Base-by-base conservation (phyloP, 2,888 invertebrate species). In the Nudaria mundana region DNA sequence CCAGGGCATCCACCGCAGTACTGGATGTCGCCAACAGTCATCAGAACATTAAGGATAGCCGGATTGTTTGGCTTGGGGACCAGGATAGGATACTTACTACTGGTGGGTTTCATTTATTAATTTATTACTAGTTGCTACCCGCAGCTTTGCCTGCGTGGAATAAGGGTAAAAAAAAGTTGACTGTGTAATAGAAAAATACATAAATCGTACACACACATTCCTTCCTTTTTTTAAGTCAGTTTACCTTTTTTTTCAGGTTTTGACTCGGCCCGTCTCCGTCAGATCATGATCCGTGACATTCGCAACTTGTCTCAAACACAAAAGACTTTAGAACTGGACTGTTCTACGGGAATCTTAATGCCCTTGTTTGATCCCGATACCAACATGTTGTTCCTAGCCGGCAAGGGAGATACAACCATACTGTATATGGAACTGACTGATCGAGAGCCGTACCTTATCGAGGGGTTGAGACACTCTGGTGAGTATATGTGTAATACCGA, bases 281-380 rank as follows among this genome's bases (percentile, higher is more conserved):
- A 98, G 82, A 93, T 98, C 36, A 94, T 94, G 67, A 93, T 98
- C 52, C 93, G 97, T 42, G 98, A 98, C 81, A 83, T 95, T 34
- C 91, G 97, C 46, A 96, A 95, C 69, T 91, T 97, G 39, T 90
- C 90, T 3, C 91, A 92, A 56, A 91, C 95, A 0, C 93, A 97
- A 63, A 95, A 94, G 76, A 93, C 94, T 0, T 66, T 96, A 24
- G 94, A 94, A 60, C 81, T 96, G 49, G 97, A 97, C 77, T 95
- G 95, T 64, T 95, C 96, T 34, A 96, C 96, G 13, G 97, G 97
- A 16, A 94, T 97, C 44, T 87, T 98, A 48, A 97, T 98, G 91
- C 98, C 98, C 0, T 89, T 98, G 4, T 98, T 93, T 76, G 98
- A 98, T 83, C 88, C 94, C 8, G 98, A 98, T 69, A 98, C 98